Base-by-base conservation (phyloP, 2,888 invertebrate species). In the Agrotis exclamationis region DNA sequence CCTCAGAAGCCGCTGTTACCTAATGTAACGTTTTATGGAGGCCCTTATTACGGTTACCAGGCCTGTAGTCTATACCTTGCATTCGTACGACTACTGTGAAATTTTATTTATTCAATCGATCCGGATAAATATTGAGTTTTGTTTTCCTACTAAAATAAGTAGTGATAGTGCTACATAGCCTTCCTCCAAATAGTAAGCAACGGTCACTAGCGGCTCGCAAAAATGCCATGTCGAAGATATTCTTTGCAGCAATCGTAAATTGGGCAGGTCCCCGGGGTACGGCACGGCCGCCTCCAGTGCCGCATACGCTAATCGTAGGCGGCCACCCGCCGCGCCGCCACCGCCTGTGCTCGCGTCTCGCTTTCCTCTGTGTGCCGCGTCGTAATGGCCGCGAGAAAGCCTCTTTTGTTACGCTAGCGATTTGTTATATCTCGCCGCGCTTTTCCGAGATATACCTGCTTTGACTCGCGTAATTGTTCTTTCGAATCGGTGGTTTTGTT, bases 11-110 rank as follows among this genome's bases (percentile, higher is more conserved):
- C 94, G 94, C 95, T 94, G 93, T 95, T 95, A 95, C 95, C 95
- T 96, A 95, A 96, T 95, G 95, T 95, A 93, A 95, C 96, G 90
- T 95, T 96, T 96, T 96, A 96, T 95, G 96, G 94, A 94, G 87
- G 92, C 94, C 95, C 96, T 96, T 96, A 96, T 96, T 96, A 95
- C 95, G 94, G 93, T 91, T 90, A 90, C 92, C 90, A 89, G 90
- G 88, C 89, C 90, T 91, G 91, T 90, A 89, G 88, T 87, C 89
- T 90, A 73, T 73, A 87, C 88, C 87, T 88, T 85, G 87, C 85
- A 84, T 87, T 83, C 85, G 79, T 83, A 82, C 82, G 80, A 82
- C 81, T 84, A 64, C 70, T 84, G 85, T 89, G 85, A 89, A 91
- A 89, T 90, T 90, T 91, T 93, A 91, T 93, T 92, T 91, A 91